phyloP scores from a whole-genome alignment of 2,113 vertebrate species.

The Thermophis baileyi region DNA sequence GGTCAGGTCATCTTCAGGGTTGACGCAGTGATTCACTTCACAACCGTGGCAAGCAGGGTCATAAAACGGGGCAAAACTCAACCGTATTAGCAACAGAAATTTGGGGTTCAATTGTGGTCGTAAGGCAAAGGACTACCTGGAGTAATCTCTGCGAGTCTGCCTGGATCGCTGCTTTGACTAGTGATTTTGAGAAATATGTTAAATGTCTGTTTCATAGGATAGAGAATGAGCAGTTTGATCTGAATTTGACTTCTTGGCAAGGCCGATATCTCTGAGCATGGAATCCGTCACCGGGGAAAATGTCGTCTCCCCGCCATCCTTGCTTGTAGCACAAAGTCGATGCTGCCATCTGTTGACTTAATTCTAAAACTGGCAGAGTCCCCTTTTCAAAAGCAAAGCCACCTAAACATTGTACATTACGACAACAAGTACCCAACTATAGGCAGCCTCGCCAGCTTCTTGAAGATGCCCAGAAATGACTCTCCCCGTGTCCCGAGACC shows the following conservation, averaged over 20 bases:
- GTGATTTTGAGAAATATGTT: background rate
- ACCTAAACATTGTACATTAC: too few species aligned
- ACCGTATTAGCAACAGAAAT: background rate
- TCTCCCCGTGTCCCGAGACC: background rate
- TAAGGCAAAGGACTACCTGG: background rate
- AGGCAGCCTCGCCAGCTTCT: background rate
- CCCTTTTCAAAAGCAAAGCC: background rate
- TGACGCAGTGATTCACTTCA: background rate
- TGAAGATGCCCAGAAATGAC: background rate
- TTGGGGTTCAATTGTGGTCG: fast-evolving
- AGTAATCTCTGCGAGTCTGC: too few species aligned
- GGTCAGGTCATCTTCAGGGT: too few species aligned
- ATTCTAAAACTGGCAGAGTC: too few species aligned
- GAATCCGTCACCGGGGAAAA: fast-evolving
- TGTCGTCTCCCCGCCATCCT: background rate
- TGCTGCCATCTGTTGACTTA: conserved; percentile 9
- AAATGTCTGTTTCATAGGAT: background rate
- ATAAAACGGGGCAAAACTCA: background rate
- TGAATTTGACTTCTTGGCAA: background rate
- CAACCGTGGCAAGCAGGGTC: background rate
- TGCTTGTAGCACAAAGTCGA: background rate
- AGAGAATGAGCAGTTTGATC: background rate
- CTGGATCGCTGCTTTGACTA: background rate
- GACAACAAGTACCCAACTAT: background rate
- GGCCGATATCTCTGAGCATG: fast-evolving